A percentile compares a stretch with the other conserved stretches of the same genome.
Evolutionary conservation across 2,113 vertebrate genomes (phyloP).

Genomic region (Oreochromis aureus): DNA sequence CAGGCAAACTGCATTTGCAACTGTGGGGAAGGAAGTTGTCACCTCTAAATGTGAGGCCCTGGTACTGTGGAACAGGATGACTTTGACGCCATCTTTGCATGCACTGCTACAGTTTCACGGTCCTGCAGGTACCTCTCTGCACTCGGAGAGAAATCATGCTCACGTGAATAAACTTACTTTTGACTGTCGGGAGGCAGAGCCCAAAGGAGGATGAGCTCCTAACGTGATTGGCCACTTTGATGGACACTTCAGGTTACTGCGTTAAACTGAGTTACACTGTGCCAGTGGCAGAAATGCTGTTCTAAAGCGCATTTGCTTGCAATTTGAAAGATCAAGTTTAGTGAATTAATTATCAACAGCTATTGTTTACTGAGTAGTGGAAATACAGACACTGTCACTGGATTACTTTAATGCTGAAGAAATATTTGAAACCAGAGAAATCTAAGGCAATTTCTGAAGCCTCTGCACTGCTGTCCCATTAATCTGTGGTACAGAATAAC

Average conservation of each 20-base stretch:
- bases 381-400: not conserved
- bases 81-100: not conserved
- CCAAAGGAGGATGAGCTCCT: not conserved
- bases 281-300: not conserved
- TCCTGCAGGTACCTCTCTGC: fast-evolving
- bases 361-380: not conserved
- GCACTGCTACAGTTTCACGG: fast-evolving
- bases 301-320: not conserved
- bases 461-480: not conserved
- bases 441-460: no score
- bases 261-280: not conserved
- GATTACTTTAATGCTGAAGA: not conserved
- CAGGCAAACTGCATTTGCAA: not conserved
- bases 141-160: not conserved
- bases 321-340: fast-evolving
- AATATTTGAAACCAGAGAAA: not conserved
- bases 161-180: not conserved
- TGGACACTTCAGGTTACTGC: not conserved
- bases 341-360: not conserved
- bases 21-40: not conserved
- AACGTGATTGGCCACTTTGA: fast-evolving
- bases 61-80: not conserved
- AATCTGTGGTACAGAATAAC: not conserved
- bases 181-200: not conserved
- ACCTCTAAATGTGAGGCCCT: not conserved